phyloP scores from a whole-genome alignment of 2,888 invertebrate species.

The Hyposoter didymator region DNA sequence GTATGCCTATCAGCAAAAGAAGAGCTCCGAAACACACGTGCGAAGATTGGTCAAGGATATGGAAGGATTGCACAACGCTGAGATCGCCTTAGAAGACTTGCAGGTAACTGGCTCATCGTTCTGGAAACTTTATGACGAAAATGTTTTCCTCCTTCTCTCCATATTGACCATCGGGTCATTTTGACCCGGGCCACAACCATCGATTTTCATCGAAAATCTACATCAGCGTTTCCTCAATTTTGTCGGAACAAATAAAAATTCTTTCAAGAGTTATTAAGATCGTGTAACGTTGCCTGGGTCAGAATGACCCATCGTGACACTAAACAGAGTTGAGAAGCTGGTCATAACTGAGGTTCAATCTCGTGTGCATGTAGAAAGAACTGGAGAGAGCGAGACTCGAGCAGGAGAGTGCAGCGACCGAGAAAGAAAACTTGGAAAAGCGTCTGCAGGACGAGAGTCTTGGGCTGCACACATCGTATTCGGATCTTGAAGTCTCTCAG shows the following conservation, averaged over 20 bases:
- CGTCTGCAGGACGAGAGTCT: conserved; percentile 91
- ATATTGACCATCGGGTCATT: neutral
- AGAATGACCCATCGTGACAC: neutral
- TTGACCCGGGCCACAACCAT: neutral
- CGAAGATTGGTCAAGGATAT: conserved; percentile 97
- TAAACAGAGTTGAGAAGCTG: neutral
- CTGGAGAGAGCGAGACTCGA: conserved; percentile 93
- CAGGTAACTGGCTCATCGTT: conserved; percentile 85
- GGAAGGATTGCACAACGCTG: conserved; percentile 96
- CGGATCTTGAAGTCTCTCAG: conserved; percentile 92
- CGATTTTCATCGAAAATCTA: neutral
- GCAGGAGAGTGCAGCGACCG: conserved; percentile 92
- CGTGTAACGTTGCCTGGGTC: neutral
- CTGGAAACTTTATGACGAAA: neutral
- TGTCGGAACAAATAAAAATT: neutral
- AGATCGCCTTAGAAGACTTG: conserved; percentile 93
- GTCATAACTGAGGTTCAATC: neutral
- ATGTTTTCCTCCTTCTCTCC: neutral
- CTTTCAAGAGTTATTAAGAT: neutral
- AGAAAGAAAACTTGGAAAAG: conserved; percentile 93
- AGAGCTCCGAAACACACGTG: conserved; percentile 93
- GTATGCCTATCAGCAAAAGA: conserved; percentile 96
- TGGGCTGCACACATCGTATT: conserved; percentile 90
- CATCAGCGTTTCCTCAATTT: neutral
- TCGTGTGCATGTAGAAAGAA: conserved; percentile 84